Evolutionary conservation across 30 jellyfish, hydroid and myxozoan species (phyloP).

Genomic region (Nemopilema nomurai): DNA sequence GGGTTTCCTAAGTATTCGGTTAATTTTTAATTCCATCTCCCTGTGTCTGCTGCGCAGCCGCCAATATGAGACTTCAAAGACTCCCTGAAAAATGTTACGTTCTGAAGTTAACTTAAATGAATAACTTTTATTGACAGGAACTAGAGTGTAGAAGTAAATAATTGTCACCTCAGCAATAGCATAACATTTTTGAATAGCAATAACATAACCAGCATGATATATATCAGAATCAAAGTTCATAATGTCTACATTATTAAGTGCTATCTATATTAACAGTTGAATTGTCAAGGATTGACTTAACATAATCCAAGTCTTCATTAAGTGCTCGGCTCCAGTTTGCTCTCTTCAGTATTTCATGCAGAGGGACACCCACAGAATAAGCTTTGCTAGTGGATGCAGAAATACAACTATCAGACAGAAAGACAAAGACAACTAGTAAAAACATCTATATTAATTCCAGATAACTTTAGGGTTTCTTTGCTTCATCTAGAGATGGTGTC

Average conservation of each 20-base stretch:
- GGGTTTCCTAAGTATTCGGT: constrained; percentile 13
- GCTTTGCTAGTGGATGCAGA: constrained; percentile 54
- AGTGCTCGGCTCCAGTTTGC: constrained; percentile 14
- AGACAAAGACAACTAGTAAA: too few relatives aligned
- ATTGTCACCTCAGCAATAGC: not conserved
- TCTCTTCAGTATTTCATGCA: constrained; percentile 39
- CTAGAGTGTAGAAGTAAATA: not conserved
- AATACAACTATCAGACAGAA: constrained; percentile 49
- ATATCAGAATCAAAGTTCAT: not conserved
- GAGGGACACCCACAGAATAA: constrained; percentile 21
- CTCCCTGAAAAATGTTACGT: not conserved
- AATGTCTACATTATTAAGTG: not conserved
- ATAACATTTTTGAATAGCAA: not conserved
- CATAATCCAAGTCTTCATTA: not conserved
- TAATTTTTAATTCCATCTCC: constrained; percentile 11
- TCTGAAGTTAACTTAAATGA: not conserved
- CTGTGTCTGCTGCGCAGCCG: constrained; percentile 12
- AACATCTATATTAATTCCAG: constrained; percentile 25
- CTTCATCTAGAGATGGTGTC: constrained; percentile 47
- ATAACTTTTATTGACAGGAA: not conserved
- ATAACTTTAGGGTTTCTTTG: constrained; percentile 19
- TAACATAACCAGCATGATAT: not conserved
- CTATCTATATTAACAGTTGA: not conserved
- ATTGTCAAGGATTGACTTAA: not conserved
- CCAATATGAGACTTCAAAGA: constrained; percentile 16